Evolutionary conservation across 2,888 invertebrate species (phyloP).

Genomic region (Iphiclides podalirius): DNA sequence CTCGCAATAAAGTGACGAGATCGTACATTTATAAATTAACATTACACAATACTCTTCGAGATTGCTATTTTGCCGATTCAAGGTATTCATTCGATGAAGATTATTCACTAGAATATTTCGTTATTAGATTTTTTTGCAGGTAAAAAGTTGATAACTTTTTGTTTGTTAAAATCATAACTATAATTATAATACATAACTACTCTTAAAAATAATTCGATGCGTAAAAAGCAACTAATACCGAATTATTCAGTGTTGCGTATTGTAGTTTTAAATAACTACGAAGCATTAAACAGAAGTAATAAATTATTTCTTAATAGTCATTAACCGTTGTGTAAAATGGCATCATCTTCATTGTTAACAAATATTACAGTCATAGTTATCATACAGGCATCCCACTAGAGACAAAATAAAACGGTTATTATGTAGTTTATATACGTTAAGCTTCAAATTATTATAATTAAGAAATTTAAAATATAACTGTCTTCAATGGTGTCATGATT

Average conservation of each 20-base stretch:
- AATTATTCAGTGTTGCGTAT: slow-evolving; percentile 3
- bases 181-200: slow-evolving; percentile 40
- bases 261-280: slow-evolving; percentile 3
- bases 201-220: slow-evolving; percentile 30
- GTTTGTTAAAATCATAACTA: slow-evolving; percentile 44
- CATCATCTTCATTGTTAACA: not conserved
- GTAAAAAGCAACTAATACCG: slow-evolving; percentile 19
- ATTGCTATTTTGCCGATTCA: slow-evolving; percentile 21
- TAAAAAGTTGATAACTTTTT: slow-evolving; percentile 38
- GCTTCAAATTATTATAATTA: too few species aligned
- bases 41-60: slow-evolving; percentile 27
- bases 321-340: not conserved
- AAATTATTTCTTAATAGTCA: slow-evolving; percentile 12
- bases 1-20: slow-evolving; percentile 10
- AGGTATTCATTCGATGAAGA: slow-evolving; percentile 22
- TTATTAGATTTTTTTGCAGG: slow-evolving; percentile 26
- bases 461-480: too few species aligned
- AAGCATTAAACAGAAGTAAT: slow-evolving; percentile 2
- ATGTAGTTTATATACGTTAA: not conserved
- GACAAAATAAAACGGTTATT: not conserved
- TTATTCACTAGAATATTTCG: slow-evolving; percentile 30
- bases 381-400: not conserved
- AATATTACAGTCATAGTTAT: not conserved
- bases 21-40: slow-evolving; percentile 27
- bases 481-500: too few species aligned